A percentile compares a stretch with the other conserved stretches of the same genome.
phyloP scores from a whole-genome alignment of 2,888 invertebrate genomes.

The Epistrophe grossulariae region DNA sequence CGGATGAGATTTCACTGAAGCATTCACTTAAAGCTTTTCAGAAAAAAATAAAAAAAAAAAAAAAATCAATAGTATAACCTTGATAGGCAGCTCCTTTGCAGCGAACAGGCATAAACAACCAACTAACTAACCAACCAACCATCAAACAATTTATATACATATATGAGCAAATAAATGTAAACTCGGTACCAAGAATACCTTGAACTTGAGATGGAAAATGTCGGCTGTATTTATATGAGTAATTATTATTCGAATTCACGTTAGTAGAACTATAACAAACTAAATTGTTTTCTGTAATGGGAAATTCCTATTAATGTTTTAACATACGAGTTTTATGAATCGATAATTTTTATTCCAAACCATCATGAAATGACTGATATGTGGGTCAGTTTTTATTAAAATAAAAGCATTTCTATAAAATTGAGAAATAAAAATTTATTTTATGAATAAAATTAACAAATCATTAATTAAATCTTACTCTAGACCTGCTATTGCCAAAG shows the following conservation, averaged over 20 bases:
- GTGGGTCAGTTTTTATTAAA: background rate
- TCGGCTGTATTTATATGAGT: conserved; percentile 29
- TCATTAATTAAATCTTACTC: conserved; percentile 80
- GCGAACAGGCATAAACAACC: background rate
- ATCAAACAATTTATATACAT: conserved; percentile 8
- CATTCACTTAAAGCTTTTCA: conserved; percentile 50
- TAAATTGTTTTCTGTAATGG: conserved; percentile 30
- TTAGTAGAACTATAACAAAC: conserved; percentile 14
- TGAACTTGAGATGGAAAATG: conserved; percentile 63
- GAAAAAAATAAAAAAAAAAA: conserved; percentile 11
- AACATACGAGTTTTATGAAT: conserved; percentile 1
- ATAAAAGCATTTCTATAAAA: background rate
- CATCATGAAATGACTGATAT: conserved; percentile 15
- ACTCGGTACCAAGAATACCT: conserved; percentile 7
- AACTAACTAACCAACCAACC: background rate
- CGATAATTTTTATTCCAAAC: conserved; percentile 23
- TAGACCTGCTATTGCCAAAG: conserved; percentile 81
- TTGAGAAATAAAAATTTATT: background rate
- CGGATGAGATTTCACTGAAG: conserved; percentile 47
- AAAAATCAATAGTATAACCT: conserved; percentile 67
- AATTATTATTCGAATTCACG: conserved; percentile 48
- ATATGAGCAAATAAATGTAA: conserved; percentile 33
- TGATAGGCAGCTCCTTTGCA: conserved; percentile 48
- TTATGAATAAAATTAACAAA: background rate
- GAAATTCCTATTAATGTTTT: conserved; percentile 62